Conservation (phyloP, 1,140 invertebrate genomes). For the Phortica variegata region DNA sequence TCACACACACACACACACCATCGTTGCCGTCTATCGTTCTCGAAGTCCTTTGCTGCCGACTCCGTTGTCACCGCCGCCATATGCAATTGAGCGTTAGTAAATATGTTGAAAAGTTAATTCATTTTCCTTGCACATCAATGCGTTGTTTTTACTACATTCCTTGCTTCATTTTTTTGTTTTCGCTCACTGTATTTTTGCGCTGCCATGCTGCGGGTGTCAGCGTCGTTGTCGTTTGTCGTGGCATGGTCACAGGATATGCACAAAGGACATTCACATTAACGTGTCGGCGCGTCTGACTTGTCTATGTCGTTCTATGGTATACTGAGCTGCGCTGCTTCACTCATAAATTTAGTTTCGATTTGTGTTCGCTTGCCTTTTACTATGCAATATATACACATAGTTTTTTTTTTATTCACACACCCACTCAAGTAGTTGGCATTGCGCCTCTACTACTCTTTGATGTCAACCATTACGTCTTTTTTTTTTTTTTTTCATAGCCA, state of each 20-base stretch:
- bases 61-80: conserved; percentile 17
- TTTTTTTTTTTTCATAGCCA: too few relatives aligned
- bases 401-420: too few relatives aligned
- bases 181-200: background rate
- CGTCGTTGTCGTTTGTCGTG: conserved; percentile 41
- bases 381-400: too few relatives aligned
- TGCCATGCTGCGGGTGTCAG: conserved; percentile 38
- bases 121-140: conserved; percentile 46
- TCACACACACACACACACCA: too few relatives aligned
- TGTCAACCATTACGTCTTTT: too few relatives aligned
- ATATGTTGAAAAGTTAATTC: conserved; percentile 57
- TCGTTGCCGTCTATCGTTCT: conserved; percentile 1
- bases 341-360: conserved; percentile 56
- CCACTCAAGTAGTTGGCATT: too few relatives aligned
- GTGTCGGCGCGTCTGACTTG: conserved; percentile 19
- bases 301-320: conserved; percentile 11
- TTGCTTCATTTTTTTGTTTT: background rate
- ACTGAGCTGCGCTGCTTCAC: conserved; percentile 27
- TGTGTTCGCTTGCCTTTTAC: conserved; percentile 49
- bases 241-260: conserved; percentile 38
- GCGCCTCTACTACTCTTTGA: too few relatives aligned
- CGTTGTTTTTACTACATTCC: conserved; percentile 5
- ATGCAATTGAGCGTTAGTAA: conserved; percentile 51
- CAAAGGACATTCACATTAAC: conserved; percentile 39
- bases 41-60: background rate